Evolutionary conservation across 35 echinoderm and acorn worm species (phyloP).

Genomic region (Stichopus chloronotus): DNA sequence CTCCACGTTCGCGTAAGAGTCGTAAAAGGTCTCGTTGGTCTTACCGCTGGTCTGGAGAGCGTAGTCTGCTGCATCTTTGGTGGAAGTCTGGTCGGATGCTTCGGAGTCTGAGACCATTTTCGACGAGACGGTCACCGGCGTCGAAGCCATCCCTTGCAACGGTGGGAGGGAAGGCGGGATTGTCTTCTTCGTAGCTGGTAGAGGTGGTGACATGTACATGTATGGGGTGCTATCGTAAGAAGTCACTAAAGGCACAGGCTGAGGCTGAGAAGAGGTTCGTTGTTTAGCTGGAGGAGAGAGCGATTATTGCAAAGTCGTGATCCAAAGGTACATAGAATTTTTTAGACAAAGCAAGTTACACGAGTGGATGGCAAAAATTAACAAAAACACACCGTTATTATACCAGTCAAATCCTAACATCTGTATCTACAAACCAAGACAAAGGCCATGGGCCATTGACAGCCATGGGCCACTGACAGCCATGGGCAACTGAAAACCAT

Average conservation of each 20-base stretch:
- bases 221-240: slow-evolving; percentile 46
- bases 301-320: no score
- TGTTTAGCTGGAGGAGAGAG: slow-evolving; percentile 21
- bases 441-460: no score
- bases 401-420: no score
- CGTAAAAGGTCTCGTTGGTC: slow-evolving; percentile 38
- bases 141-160: not conserved
- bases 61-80: not conserved
- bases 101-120: not conserved
- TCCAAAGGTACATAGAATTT: not conserved
- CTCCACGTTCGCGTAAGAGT: slow-evolving; percentile 80
- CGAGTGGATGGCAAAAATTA: not conserved
- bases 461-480: no score
- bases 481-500: no score
- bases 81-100: not conserved
- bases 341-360: not conserved
- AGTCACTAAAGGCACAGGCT: slow-evolving; percentile 16
- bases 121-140: not conserved
- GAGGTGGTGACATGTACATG: slow-evolving; percentile 59
- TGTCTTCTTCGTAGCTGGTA: not conserved
- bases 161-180: not conserved
- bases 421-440: no score
- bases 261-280: not conserved
- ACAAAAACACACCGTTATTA: no score
- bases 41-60: not conserved